Percentiles rank a stretch among this genome's conserved stretches.
Conservation (phyloP, 2,113 vertebrate genomes). For the Syrrhaptes paradoxus region DNA sequence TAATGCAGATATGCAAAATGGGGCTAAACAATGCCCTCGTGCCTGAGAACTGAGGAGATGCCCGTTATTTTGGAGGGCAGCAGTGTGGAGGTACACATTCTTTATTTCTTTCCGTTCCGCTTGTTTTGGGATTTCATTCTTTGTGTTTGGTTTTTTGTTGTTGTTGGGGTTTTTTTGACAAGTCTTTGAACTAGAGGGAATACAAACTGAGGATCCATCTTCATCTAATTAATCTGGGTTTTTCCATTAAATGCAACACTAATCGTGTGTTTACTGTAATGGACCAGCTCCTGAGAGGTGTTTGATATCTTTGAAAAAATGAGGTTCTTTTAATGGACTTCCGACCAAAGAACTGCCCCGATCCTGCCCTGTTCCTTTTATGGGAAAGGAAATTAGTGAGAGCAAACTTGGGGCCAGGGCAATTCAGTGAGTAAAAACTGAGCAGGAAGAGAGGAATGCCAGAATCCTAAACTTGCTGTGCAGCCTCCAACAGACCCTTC, state of each 20-base stretch:
- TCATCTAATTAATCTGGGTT: background rate
- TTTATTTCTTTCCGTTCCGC: background rate
- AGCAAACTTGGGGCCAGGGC: background rate
- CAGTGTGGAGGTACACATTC: background rate
- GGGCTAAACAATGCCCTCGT: background rate
- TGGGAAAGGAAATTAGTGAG: background rate
- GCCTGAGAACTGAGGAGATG: background rate
- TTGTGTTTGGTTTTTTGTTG: background rate
- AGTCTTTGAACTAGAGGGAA: background rate
- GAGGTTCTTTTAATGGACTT: background rate
- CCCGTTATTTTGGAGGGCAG: background rate
- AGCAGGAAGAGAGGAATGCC: background rate
- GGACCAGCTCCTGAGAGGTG: background rate
- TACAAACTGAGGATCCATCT: background rate
- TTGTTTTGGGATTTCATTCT: background rate
- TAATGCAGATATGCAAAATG: slow-evolving; percentile 29
- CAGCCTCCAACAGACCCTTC: background rate
- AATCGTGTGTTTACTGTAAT: no score
- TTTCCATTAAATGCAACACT: background rate
- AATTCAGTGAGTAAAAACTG: background rate
- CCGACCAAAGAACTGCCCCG: background rate
- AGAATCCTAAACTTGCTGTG: background rate
- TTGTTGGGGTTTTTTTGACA: background rate
- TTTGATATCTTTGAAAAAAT: background rate
- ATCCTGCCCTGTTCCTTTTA: background rate